Evolutionary conservation across 1,140 invertebrate species (phyloP).

Genomic region (Drosophila arawakana): DNA sequence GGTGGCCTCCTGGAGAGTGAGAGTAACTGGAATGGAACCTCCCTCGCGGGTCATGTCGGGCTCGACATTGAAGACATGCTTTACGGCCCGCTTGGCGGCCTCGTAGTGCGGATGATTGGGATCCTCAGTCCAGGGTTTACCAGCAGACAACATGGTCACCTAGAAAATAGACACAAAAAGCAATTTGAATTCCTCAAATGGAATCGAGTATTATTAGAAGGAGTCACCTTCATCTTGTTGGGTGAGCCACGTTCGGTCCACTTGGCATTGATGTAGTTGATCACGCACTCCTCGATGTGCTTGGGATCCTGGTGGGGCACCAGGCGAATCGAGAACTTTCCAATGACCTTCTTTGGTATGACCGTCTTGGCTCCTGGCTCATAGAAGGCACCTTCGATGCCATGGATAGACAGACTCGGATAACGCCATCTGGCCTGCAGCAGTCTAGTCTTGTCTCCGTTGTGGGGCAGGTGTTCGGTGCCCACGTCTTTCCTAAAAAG

Average conservation of each 20-base stretch:
- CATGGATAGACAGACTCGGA: constrained; percentile 95
- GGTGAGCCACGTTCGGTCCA: constrained; percentile 91
- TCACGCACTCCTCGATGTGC: constrained; percentile 90
- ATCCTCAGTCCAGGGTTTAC: constrained; percentile 96
- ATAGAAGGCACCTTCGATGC: constrained; percentile 94
- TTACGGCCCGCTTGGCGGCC: constrained; percentile 94
- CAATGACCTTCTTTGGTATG: constrained; percentile 96
- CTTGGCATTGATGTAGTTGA: constrained; percentile 89
- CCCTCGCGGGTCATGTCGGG: constrained; percentile 98
- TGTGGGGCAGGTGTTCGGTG: constrained; percentile 89
- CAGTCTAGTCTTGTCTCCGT: constrained; percentile 90
- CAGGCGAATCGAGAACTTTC: constrained; percentile 98
- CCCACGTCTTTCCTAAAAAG: constrained; percentile 88
- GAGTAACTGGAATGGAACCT: constrained; percentile 97
- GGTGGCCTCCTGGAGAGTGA: constrained; percentile 95
- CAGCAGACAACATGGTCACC: constrained; percentile 89
- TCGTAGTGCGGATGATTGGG: constrained; percentile 96
- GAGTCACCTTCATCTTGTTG: constrained; percentile 92
- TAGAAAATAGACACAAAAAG: constrained; percentile 11
- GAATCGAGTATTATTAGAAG: background rate
- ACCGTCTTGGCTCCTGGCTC: constrained; percentile 97
- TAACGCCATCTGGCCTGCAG: constrained; percentile 96
- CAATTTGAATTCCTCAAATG: background rate
- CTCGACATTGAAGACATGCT: constrained; percentile 95
- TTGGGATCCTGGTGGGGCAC: constrained; percentile 96